Evolutionary conservation across 2,797 vertebrate species (phyloP).

Genomic region (Darevskia nairensis): DNA sequence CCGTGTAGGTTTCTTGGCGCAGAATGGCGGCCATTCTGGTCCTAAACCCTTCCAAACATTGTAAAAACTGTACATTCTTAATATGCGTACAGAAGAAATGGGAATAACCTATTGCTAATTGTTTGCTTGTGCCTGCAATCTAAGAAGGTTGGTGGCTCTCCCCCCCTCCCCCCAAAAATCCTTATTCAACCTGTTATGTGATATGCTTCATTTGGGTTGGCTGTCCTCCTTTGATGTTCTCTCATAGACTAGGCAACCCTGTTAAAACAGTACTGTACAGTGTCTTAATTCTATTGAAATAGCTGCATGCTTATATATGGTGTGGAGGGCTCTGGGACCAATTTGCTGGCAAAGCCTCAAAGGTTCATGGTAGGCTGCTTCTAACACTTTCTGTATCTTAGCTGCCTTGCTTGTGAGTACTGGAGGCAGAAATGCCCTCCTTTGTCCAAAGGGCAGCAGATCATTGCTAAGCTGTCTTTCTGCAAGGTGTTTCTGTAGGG

Average conservation of each 20-base stretch:
- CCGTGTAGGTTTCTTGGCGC: constrained; percentile 58
- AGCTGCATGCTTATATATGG: background rate
- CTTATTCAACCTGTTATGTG: background rate
- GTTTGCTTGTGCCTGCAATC: background rate
- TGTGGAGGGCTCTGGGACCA: background rate
- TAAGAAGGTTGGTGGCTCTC: background rate
- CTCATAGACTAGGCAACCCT: background rate
- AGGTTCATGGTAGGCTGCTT: background rate
- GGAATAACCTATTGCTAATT: too few relatives aligned
- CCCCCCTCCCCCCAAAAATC: too few relatives aligned
- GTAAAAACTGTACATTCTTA: background rate
- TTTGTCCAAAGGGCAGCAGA: background rate
- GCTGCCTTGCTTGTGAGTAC: background rate
- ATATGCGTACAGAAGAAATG: fast-evolving
- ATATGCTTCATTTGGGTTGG: background rate
- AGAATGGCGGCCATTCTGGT: constrained; percentile 67
- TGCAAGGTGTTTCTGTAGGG: background rate
- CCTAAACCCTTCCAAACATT: background rate
- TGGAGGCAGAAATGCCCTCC: background rate
- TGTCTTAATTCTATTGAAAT: background rate
- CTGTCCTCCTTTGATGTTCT: background rate
- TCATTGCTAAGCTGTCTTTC: background rate
- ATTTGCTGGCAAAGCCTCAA: background rate
- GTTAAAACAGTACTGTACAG: background rate
- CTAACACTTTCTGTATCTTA: background rate